phyloP scores from a whole-genome alignment of 1,140 invertebrate species.

The Bathynomus jamesi region DNA sequence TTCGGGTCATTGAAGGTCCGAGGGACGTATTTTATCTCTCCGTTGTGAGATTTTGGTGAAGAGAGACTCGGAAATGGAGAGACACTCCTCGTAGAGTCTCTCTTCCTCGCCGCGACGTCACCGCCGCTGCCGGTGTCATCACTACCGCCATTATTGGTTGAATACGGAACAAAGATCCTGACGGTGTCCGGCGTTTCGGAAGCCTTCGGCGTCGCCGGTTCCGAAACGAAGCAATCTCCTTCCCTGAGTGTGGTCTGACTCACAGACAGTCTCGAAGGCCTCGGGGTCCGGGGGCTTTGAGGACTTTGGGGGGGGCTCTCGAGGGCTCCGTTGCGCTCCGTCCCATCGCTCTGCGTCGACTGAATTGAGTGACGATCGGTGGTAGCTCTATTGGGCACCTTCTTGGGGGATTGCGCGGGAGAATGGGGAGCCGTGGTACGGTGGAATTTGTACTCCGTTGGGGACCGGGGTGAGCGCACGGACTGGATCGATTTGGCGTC shows the following conservation, averaged over 20 bases:
- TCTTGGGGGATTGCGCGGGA: constrained; percentile 16
- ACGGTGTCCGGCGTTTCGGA: constrained; percentile 37
- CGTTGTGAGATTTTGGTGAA: constrained; percentile 2
- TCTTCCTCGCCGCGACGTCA: too few species aligned
- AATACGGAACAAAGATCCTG: constrained; percentile 38
- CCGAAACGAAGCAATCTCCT: constrained; percentile 16
- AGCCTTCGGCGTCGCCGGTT: constrained; percentile 36
- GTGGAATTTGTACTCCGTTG: constrained; percentile 18
- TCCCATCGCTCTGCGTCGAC: constrained; percentile 20
- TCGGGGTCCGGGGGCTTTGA: constrained; percentile 15
- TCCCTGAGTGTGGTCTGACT: constrained; percentile 31
- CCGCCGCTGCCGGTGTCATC: too few species aligned
- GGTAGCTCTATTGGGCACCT: constrained; percentile 17
- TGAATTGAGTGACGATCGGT: constrained; percentile 6
- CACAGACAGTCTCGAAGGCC: constrained; percentile 28
- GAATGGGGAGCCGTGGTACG: constrained; percentile 13
- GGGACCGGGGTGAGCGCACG: constrained; percentile 28
- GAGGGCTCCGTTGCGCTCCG: constrained; percentile 19
- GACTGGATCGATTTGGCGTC: constrained; percentile 30
- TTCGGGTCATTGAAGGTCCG: constrained; percentile 26
- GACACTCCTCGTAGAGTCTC: not conserved
- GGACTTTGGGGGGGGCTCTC: constrained; percentile 16
- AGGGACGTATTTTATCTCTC: not conserved
- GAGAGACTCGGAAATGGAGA: not conserved
- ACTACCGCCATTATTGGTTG: constrained; percentile 13